A percentile compares a stretch with the other conserved stretches of the same genome.
These are phyloP conservation scores for Dryobates pubescens DNA, from an alignment of 2,797 vertebrate species.

Conservation along the genomic window DNA sequence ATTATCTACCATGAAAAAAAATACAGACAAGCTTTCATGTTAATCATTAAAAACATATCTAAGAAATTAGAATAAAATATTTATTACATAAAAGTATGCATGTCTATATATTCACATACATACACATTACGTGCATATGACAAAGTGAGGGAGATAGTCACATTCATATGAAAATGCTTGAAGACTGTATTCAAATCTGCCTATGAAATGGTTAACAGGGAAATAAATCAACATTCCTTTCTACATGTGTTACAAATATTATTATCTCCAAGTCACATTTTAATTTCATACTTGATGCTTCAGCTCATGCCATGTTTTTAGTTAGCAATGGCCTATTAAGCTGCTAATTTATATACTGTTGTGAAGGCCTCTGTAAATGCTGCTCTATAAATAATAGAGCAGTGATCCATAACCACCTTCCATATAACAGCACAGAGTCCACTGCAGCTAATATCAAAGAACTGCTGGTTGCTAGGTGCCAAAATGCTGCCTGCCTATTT, in stretches of 20 bases:
- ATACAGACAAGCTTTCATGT: neutral
- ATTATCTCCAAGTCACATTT: conserved; percentile 68
- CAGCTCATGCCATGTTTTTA: conserved; percentile 72
- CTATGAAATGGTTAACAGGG: conserved; percentile 49
- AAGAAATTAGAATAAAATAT: neutral
- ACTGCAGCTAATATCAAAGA: conserved; percentile 81
- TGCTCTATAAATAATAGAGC: conserved; percentile 87
- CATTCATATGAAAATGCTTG: neutral
- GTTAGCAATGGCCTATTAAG: conserved; percentile 82
- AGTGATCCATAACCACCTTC: conserved; percentile 86
- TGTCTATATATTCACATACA: neutral
- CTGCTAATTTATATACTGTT: conserved; percentile 87
- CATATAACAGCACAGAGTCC: conserved; percentile 77
- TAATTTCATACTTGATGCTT: conserved; percentile 80
- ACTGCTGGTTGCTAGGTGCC: conserved; percentile 88
- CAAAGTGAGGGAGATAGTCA: neutral
- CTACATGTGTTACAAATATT: conserved; percentile 52
- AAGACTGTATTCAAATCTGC: neutral
- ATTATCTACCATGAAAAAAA: neutral
- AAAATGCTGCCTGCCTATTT: conserved; percentile 87
- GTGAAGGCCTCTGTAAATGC: conserved; percentile 82
- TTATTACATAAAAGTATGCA: neutral
- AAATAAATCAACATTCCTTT: conserved; percentile 55
- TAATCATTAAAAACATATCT: neutral
- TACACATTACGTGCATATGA: neutral